These are phyloP conservation scores for Telmatochromis sp. DNA, from an alignment of 2,113 vertebrate species.

Conservation along the genomic window DNA sequence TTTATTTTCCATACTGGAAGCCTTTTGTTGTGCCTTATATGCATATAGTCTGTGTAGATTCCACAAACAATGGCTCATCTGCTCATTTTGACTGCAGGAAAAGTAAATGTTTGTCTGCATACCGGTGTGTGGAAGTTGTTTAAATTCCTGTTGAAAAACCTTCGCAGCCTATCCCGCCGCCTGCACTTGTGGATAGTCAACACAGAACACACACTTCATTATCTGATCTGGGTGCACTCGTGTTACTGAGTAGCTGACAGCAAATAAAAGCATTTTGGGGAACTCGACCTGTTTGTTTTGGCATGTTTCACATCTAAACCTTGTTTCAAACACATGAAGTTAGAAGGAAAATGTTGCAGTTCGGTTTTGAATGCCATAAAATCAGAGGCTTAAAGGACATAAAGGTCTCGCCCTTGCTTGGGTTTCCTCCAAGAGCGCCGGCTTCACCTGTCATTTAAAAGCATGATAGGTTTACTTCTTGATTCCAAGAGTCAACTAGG, in stretches of 20 bases:
- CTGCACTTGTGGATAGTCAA: background rate
- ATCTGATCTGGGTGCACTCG: background rate
- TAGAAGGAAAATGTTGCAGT: background rate
- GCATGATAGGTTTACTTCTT: background rate
- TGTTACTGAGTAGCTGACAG: background rate
- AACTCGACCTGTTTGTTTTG: background rate
- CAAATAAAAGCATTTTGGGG: background rate
- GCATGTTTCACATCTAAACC: background rate
- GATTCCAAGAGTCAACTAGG: background rate
- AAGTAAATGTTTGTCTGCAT: background rate
- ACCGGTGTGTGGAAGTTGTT: background rate
- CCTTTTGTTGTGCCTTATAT: conserved; percentile 27
- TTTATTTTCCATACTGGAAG: conserved; percentile 62
- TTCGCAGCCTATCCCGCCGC: background rate
- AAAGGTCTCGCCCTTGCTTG: background rate
- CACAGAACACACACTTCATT: background rate
- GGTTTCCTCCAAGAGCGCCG: background rate
- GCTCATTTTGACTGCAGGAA: background rate
- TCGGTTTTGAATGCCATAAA: background rate
- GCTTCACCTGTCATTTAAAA: background rate
- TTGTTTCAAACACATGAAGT: background rate
- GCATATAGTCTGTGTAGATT: background rate
- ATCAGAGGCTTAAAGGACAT: background rate
- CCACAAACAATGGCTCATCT: background rate
- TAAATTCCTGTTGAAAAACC: background rate